These are phyloP conservation scores for Dryobotodes eremita DNA, from an alignment of 2,888 invertebrate species.

Conservation along the genomic window DNA sequence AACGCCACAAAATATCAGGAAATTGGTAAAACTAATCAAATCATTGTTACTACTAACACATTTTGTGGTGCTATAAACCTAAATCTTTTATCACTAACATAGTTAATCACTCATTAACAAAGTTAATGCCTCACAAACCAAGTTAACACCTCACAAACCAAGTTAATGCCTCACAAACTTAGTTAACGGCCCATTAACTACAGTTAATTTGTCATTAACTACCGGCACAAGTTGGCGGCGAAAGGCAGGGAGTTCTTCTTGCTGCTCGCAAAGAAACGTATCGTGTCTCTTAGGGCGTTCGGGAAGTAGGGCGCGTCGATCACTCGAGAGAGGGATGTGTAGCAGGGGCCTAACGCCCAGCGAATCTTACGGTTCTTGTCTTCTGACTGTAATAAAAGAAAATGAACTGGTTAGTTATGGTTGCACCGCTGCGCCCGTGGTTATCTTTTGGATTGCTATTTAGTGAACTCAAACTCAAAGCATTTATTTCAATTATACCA, in stretches of 20 bases:
- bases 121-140: neutral
- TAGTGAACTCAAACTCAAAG: too few species aligned
- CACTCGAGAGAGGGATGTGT: slow-evolving; percentile 85
- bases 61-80: slow-evolving; percentile 2
- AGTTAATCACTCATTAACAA: slow-evolving; percentile 7
- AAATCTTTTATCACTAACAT: slow-evolving; percentile 4
- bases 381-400: slow-evolving; percentile 89
- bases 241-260: slow-evolving; percentile 47
- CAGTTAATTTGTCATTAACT: slow-evolving; percentile 5
- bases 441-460: too few species aligned
- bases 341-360: slow-evolving; percentile 92
- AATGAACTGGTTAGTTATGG: neutral
- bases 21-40: neutral
- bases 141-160: neutral
- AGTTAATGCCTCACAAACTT: neutral
- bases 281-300: slow-evolving; percentile 77
- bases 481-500: too few species aligned
- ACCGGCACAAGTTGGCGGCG: slow-evolving; percentile 51
- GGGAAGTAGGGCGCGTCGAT: slow-evolving; percentile 79
- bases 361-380: slow-evolving; percentile 92
- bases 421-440: too few species aligned
- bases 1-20: neutral
- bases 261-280: slow-evolving; percentile 69
- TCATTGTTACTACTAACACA: neutral
- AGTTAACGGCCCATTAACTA: neutral